A percentile compares a stretch with the other conserved stretches of the same genome.
phyloP scores from a whole-genome alignment of 2,113 vertebrate species.

The Erythrolamprus reginae region DNA sequence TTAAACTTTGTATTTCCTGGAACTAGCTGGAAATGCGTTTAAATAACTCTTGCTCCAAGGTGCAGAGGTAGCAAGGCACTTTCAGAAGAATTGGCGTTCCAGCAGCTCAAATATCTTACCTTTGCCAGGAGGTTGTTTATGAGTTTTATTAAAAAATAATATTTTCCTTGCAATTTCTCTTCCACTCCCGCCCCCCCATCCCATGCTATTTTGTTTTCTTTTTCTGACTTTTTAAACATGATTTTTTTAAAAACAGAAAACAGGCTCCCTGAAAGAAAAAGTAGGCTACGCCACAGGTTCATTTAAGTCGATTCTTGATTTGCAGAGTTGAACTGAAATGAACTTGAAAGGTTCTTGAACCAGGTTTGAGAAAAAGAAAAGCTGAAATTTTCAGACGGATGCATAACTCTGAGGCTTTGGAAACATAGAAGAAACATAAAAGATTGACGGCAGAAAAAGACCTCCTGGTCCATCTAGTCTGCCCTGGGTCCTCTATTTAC shows the following conservation, averaged over 20 bases:
- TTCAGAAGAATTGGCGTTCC: not conserved
- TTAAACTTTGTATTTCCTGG: slow-evolving; percentile 18
- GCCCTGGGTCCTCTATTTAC: too few relatives aligned
- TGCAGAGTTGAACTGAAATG: not conserved
- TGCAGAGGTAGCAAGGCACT: rapidly evolving
- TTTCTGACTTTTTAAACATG: not conserved
- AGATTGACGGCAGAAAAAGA: too few relatives aligned
- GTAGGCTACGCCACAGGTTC: not conserved
- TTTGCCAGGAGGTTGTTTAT: not conserved
- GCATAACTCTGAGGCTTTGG: not conserved
- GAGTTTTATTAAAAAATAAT: slow-evolving; percentile 4
- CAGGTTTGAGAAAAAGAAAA: not conserved
- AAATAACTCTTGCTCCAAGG: rapidly evolving
- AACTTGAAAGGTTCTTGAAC: not conserved
- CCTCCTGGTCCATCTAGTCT: too few relatives aligned
- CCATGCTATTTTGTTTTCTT: not conserved
- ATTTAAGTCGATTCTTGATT: not conserved
- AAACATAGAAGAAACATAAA: too few relatives aligned
- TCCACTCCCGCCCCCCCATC: not conserved
- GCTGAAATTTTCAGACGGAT: too few relatives aligned
- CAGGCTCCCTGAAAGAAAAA: not conserved
- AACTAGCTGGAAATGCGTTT: rapidly evolving
- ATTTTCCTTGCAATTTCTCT: not conserved
- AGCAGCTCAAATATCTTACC: not conserved
- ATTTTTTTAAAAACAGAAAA: not conserved